Percentiles rank a stretch among this genome's conserved stretches.
Evolutionary conservation across 2,888 invertebrate species (phyloP).

Genomic region (Eumacrocentrus americanus): DNA sequence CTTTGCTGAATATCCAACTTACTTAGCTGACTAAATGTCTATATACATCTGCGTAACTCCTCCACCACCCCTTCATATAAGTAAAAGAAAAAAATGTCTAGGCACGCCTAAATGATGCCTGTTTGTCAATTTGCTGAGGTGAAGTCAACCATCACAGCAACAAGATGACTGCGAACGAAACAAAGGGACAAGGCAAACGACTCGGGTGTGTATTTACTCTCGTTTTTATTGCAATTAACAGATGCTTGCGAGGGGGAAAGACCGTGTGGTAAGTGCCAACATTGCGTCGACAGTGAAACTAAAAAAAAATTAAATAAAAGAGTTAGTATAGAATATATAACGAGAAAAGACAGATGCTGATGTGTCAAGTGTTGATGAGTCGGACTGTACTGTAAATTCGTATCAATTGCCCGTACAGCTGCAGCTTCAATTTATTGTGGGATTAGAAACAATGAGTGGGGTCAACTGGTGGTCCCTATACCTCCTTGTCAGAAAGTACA

Average conservation of each 20-base stretch:
- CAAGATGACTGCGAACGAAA: background rate
- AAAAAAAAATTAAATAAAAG: background rate
- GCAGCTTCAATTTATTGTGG: conserved; percentile 60
- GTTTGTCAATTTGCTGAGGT: background rate
- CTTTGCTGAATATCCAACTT: background rate
- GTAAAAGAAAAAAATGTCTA: background rate
- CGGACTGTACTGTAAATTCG: conserved; percentile 60
- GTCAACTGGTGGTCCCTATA: conserved; percentile 54
- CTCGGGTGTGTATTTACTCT: conserved; percentile 1
- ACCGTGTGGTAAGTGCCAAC: background rate
- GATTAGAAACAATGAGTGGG: conserved; percentile 61
- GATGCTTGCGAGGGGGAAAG: background rate
- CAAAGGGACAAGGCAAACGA: background rate
- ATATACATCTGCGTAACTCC: too few species aligned
- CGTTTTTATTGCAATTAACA: conserved; percentile 9
- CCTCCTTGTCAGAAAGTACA: conserved; percentile 55
- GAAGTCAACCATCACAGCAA: background rate
- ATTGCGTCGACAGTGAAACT: background rate
- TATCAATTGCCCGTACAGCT: conserved; percentile 61
- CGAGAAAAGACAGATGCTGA: background rate
- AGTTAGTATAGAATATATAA: background rate
- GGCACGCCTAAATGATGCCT: background rate
- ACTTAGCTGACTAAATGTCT: too few species aligned
- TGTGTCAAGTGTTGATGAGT: conserved; percentile 33
- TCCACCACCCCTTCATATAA: too few species aligned